These are phyloP conservation scores for Drosophila ambigua DNA, from an alignment of 1,140 invertebrate species.

Conservation along the genomic window DNA sequence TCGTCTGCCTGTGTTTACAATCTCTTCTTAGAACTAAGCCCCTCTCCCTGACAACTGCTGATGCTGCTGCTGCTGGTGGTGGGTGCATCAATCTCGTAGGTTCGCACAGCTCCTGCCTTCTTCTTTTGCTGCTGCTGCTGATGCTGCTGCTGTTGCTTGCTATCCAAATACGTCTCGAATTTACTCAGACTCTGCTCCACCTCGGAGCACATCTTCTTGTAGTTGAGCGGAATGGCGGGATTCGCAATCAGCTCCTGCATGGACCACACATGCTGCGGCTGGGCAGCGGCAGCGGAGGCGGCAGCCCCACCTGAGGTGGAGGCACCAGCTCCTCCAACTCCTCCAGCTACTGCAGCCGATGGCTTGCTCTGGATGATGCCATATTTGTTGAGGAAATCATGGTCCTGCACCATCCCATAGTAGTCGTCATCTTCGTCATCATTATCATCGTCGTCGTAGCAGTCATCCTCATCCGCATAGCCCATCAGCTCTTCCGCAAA, in stretches of 20 bases:
- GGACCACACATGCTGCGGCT: slow-evolving; percentile 75
- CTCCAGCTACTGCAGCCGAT: background rate
- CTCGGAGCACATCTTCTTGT: slow-evolving; percentile 82
- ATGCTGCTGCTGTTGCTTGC: slow-evolving; percentile 49
- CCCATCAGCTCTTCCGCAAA: slow-evolving; percentile 50
- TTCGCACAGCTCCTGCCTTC: slow-evolving; percentile 54
- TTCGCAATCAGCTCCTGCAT: slow-evolving; percentile 80
- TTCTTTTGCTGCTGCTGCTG: slow-evolving; percentile 39
- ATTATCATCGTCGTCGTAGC: slow-evolving; percentile 48
- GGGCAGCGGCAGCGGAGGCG: background rate
- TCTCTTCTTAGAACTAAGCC: slow-evolving; percentile 68
- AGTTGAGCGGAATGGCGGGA: slow-evolving; percentile 76
- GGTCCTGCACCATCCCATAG: slow-evolving; percentile 40
- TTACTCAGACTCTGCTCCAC: slow-evolving; percentile 76
- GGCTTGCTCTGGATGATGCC: slow-evolving; percentile 44
- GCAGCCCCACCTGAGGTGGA: background rate
- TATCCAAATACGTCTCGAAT: slow-evolving; percentile 76
- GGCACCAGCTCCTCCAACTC: background rate
- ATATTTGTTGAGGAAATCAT: slow-evolving; percentile 51
- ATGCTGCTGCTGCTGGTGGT: slow-evolving; percentile 16
- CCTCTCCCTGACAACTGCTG: slow-evolving; percentile 12
- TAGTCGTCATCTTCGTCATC: slow-evolving; percentile 44
- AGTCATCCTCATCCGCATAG: slow-evolving; percentile 38
- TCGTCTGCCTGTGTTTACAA: slow-evolving; percentile 32
- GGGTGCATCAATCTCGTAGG: slow-evolving; percentile 79